phyloP scores from a whole-genome alignment of 2,113 vertebrate species.

The Eulemur macaco region DNA sequence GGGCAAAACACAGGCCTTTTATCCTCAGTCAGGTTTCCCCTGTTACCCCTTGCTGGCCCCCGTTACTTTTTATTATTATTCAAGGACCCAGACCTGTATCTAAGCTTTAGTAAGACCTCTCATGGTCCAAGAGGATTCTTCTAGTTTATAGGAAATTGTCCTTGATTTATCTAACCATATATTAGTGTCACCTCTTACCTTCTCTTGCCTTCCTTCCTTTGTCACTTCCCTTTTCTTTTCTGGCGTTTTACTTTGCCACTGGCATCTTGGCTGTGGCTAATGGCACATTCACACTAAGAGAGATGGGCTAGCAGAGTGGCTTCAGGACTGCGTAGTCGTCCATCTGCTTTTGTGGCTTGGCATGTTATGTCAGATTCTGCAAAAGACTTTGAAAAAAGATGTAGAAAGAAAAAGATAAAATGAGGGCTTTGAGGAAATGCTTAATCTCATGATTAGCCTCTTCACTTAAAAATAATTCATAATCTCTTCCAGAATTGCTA shows the following conservation, averaged over 20 bases:
- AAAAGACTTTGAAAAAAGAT: not conserved
- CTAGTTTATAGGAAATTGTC: not conserved
- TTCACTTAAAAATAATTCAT: conserved; percentile 39
- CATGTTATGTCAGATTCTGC: not conserved
- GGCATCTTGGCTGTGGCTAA: not conserved
- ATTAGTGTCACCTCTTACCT: not conserved
- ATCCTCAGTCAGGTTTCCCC: not conserved
- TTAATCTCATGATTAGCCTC: not conserved
- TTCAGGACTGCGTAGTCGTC: not conserved
- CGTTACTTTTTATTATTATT: not conserved
- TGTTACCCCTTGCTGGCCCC: not conserved
- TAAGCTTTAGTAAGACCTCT: not conserved
- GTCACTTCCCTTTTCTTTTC: not conserved
- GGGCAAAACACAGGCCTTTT: not conserved
- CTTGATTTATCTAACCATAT: not conserved
- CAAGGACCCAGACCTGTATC: not conserved
- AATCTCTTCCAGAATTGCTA: conserved; percentile 31
- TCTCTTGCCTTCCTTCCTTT: not conserved
- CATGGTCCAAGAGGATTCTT: not conserved
- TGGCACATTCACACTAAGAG: not conserved
- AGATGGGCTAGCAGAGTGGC: not conserved
- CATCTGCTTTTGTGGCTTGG: not conserved
- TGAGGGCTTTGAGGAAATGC: not conserved
- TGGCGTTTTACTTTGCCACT: not conserved
- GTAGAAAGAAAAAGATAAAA: not conserved